A percentile compares a stretch with the other conserved stretches of the same genome.
These are phyloP conservation scores for Caranx ignobilis DNA, from an alignment of 2,113 vertebrate genomes.

Conservation along the genomic window DNA sequence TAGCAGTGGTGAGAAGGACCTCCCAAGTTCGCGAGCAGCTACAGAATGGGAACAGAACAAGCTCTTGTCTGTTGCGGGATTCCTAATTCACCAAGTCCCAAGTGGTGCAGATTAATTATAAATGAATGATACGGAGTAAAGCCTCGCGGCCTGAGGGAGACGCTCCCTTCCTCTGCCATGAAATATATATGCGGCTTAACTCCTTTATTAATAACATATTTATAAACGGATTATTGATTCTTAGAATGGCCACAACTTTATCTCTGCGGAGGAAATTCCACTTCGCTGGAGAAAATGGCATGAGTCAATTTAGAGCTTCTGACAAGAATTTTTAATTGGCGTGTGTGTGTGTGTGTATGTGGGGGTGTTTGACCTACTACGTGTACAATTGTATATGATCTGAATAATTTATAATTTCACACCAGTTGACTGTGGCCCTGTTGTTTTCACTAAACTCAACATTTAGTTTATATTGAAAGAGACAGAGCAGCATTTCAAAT, in stretches of 20 bases:
- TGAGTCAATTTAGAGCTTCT: constrained; percentile 25
- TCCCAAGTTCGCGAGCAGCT: constrained; percentile 43
- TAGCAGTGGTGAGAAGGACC: constrained; percentile 37
- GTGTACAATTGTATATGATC: neutral
- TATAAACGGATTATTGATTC: constrained; percentile 82
- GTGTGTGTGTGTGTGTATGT: neutral
- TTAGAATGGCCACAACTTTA: constrained; percentile 71
- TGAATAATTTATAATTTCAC: neutral
- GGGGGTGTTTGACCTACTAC: neutral
- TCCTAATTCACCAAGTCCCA: constrained; percentile 77
- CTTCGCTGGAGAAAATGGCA: constrained; percentile 2
- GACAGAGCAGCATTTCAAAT: neutral
- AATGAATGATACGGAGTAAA: constrained; percentile 81
- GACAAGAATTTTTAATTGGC: constrained; percentile 26
- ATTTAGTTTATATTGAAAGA: neutral
- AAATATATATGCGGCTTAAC: constrained; percentile 84
- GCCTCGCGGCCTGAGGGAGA: constrained; percentile 71
- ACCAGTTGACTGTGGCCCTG: neutral
- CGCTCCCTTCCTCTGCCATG: constrained; percentile 76
- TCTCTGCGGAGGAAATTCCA: constrained; percentile 46
- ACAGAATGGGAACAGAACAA: constrained; percentile 42
- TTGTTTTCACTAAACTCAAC: neutral
- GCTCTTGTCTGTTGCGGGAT: constrained; percentile 66
- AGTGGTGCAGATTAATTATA: constrained; percentile 84
- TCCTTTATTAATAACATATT: constrained; percentile 85